phyloP scores from a whole-genome alignment of 2,888 invertebrate species.

The Caenorhabditis sp. region DNA sequence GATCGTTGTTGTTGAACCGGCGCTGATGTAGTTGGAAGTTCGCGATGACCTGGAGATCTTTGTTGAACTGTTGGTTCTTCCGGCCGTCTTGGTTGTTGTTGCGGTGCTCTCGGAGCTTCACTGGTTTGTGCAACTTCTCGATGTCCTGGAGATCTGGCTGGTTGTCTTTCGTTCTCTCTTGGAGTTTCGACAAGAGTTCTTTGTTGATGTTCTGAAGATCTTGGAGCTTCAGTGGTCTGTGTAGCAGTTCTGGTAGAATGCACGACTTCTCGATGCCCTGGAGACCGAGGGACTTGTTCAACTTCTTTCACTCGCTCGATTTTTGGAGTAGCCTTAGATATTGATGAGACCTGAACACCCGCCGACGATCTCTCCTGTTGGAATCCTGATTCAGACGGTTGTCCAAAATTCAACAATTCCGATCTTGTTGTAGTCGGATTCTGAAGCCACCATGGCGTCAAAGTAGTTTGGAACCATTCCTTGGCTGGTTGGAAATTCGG shows the following conservation, averaged over 20 bases:
- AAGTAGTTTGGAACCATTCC: constrained; percentile 28
- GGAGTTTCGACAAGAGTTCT: background rate
- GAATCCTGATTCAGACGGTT: background rate
- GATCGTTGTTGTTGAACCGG: too few species aligned
- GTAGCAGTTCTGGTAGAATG: background rate
- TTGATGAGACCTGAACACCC: background rate
- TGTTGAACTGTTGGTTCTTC: too few species aligned
- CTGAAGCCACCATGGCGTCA: constrained; percentile 34
- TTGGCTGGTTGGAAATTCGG: constrained; percentile 17
- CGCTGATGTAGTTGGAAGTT: too few species aligned
- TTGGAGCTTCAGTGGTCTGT: background rate
- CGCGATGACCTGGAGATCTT: too few species aligned
- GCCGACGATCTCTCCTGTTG: background rate
- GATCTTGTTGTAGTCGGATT: constrained; percentile 20
- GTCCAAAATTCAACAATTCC: background rate
- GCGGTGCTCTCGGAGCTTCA: too few species aligned
- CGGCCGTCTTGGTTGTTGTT: too few species aligned
- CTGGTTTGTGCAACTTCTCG: too few species aligned
- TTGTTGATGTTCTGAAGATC: background rate
- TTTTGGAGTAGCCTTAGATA: background rate
- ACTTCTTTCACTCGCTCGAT: too few species aligned
- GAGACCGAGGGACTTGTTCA: too few species aligned
- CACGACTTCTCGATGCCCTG: background rate
- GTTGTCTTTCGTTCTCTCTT: too few species aligned
- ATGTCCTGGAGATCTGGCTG: too few species aligned